A percentile compares a stretch with the other conserved stretches of the same genome.
phyloP scores from a whole-genome alignment of 2,888 invertebrate genomes.

The Lochmaea capreae region DNA sequence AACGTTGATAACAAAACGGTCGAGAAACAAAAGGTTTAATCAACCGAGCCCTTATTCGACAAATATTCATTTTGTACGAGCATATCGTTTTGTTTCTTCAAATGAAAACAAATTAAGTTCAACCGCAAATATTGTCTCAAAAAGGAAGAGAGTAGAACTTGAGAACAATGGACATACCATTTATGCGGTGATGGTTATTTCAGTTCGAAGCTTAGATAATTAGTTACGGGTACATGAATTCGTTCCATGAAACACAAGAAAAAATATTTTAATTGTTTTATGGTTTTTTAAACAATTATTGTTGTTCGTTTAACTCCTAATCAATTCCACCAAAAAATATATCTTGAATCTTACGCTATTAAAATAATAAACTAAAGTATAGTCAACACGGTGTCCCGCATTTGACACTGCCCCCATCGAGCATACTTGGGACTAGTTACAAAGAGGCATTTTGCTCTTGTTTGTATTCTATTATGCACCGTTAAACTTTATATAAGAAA shows the following conservation, averaged over 20 bases:
- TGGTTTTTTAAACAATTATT: constrained; percentile 1
- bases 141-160: neutral
- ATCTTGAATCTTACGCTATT: neutral
- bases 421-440: too few species aligned
- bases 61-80: constrained; percentile 14
- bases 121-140: constrained; percentile 1
- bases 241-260: constrained; percentile 19
- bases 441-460: too few species aligned
- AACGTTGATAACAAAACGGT: constrained; percentile 2
- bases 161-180: constrained; percentile 7
- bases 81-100: constrained; percentile 18
- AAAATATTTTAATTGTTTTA: constrained; percentile 14
- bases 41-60: constrained; percentile 18
- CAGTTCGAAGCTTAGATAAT: constrained; percentile 12
- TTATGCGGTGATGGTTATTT: constrained; percentile 9
- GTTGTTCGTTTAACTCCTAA: neutral
- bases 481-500: too few species aligned
- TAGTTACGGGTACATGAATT: constrained; percentile 33
- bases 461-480: too few species aligned
- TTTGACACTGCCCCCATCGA: too few species aligned
- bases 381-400: too few species aligned
- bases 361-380: neutral
- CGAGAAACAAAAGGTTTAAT: constrained; percentile 14
- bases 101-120: constrained; percentile 12
- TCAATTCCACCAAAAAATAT: constrained; percentile 13